Base-by-base conservation (phyloP, 2,797 vertebrate genomes). In the Vireo griseus region DNA sequence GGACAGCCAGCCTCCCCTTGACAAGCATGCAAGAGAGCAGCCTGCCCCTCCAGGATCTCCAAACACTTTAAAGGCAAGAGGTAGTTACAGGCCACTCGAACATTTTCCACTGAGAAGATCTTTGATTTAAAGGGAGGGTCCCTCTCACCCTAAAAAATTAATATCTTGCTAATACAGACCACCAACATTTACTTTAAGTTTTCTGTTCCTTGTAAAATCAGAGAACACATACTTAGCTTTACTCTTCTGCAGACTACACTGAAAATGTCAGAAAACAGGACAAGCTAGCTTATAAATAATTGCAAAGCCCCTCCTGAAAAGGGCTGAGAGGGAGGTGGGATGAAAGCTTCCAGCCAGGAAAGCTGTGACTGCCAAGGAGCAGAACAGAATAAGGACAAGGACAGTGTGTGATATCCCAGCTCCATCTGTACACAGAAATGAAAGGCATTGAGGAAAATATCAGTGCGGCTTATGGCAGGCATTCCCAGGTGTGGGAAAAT, bases 401-500 rank as follows among this genome's bases (percentile, higher is more conserved):
- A 92, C 73, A 39, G 87, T 28, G 50, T 95, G 88, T 84, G 90
- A 94, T 95, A 95, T 68, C 86, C 89, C 71, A 55, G 86, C 88
- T 95, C 93, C 92, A 94, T 95, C 94, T 95, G 86, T 79, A 95
- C 42, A 59, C 94, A 94, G 86, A 93, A 95, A 95, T 90, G 80
- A 95, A 95, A 95, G 88, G 92, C 88, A 73, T 12, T 68, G 90
- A 95, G 88, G 66, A 93, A 95, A 96, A 90, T 95, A 95, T 85
- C 95, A 81, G 93, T 28, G 66, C 0, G 0, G 96, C 94, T 95
- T 95, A 96, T 82, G 86, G 95, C 96, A 96, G 95, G 83, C 39
- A 13, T 69, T 92, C 96, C 94, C 94, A 95, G 94, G 95, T 94
- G 95, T 88, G 90, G 83, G 87, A 90, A 62, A 96, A 95, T 95